Evolutionary conservation across 2,797 vertebrate species (phyloP), one percentile per base, ranked within the genome.

Genomic region (Characodon lateralis): DNA sequence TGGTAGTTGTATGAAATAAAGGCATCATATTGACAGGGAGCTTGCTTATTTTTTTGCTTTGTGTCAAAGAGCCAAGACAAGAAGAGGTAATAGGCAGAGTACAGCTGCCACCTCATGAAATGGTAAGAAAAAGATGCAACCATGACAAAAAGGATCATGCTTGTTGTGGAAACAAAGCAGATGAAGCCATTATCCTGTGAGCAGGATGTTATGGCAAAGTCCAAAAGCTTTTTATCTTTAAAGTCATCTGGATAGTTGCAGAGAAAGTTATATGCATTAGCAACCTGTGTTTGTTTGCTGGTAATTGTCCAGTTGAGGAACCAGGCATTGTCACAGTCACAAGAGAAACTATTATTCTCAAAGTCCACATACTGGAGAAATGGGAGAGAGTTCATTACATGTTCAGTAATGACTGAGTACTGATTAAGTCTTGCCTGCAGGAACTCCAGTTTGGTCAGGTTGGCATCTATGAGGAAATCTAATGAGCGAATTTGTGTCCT

Each of bases 1-100:
- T 92, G 78, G 51, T 56, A 22, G 70, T 95, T 96, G 41, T 95
- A 96, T 50, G 95, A 96, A 85, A 96, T 72, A 20, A 96, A 95
- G 39, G 95, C 93, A 0, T 96, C 95, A 0, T 95, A 96, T 82
- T 90, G 86, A 56, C 82, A 2, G 0, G 18, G n/a, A 20, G 24
- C 71, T 20, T 72, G 16, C 61, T 51, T 91, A 73, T 88, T 87
- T 76, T 75, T 89, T 14, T 85, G 41, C 61, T 85, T 92, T 13
- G 24, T 74, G 6, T 95, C 85, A 28, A 79, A 86, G 7, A 94
- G 1, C 58, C 88, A 89, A 28, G 93, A 92, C 78, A 91, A 70
- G 53, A 94, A 86, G 56, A 93, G 75, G 86, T 94, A 92, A 80
- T 95, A 95, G 14, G 88, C 87, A 1, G 92, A 95, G 22, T 20